Evolutionary conservation across 2,113 vertebrate genomes (phyloP).

Genomic region (Chaetorhynchus papuensis): DNA sequence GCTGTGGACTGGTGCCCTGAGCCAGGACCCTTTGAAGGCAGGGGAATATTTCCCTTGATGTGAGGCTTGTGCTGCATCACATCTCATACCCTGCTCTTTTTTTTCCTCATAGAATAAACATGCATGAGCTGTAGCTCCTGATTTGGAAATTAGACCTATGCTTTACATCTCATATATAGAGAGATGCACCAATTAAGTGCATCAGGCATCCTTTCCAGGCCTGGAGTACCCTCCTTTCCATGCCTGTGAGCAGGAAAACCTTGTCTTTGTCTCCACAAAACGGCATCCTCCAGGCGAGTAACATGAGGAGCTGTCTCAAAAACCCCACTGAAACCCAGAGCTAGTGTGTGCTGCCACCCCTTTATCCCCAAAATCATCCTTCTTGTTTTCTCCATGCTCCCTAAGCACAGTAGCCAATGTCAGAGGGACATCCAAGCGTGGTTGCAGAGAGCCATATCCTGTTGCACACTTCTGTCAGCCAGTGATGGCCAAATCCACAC

Average conservation of each 20-base stretch:
- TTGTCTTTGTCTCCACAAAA: background rate
- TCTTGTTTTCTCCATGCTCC: background rate
- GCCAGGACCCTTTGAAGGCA: background rate
- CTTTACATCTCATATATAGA: background rate
- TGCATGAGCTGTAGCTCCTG: background rate
- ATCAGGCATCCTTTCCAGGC: background rate
- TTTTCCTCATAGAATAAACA: background rate
- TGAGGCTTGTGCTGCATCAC: background rate
- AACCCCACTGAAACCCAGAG: background rate
- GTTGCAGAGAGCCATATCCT: background rate
- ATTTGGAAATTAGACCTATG: background rate
- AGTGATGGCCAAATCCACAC: background rate
- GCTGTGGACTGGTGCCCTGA: background rate
- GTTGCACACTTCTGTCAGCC: background rate
- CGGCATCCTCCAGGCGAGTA: fast-evolving
- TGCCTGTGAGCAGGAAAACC: background rate
- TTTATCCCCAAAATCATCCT: background rate
- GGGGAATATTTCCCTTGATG: background rate
- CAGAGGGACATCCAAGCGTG: background rate
- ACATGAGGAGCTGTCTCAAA: background rate
- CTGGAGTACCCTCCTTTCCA: background rate
- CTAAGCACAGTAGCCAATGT: background rate
- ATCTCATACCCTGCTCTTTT: background rate
- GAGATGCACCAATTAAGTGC: background rate
- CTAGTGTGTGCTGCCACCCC: background rate